Evolutionary conservation across 2,888 invertebrate genomes (phyloP).

Genomic region (Gibbula magus): DNA sequence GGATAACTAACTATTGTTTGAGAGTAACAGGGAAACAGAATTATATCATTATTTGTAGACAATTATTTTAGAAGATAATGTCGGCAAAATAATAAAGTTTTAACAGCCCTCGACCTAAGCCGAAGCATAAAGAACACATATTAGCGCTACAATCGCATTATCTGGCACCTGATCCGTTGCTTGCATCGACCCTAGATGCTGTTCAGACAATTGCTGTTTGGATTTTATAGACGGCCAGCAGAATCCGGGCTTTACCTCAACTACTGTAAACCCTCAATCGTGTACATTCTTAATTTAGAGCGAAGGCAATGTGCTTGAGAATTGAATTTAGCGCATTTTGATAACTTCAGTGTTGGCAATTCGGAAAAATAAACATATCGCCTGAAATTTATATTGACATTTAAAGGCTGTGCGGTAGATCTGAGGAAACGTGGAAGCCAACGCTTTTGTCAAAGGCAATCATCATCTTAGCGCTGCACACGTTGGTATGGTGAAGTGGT

Average conservation of each 20-base stretch:
- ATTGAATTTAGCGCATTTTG: slow-evolving; percentile 19
- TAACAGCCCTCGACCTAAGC: too few species aligned
- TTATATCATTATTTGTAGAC: too few species aligned
- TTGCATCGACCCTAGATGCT: too few species aligned
- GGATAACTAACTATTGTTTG: too few species aligned
- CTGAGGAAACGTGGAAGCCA: not conserved
- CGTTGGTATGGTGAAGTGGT: not conserved
- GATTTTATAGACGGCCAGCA: not conserved
- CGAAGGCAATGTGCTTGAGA: slow-evolving; percentile 14
- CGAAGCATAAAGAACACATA: too few species aligned
- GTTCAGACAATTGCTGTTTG: slow-evolving; percentile 18
- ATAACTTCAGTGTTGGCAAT: not conserved
- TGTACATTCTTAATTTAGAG: slow-evolving; percentile 18
- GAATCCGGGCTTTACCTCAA: not conserved
- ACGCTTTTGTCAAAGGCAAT: not conserved
- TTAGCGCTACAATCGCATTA: too few species aligned
- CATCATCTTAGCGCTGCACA: too few species aligned
- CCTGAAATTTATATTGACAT: slow-evolving; percentile 22
- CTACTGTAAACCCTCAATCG: slow-evolving; percentile 6
- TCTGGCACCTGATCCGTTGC: too few species aligned
- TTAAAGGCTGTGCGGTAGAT: not conserved
- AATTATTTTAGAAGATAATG: too few species aligned
- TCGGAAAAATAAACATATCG: slow-evolving; percentile 9
- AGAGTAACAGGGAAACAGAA: too few species aligned
- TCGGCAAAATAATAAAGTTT: too few species aligned